Base-by-base conservation (phyloP, 2,113 vertebrate species). In the Cyphomyrus plagiostoma region DNA sequence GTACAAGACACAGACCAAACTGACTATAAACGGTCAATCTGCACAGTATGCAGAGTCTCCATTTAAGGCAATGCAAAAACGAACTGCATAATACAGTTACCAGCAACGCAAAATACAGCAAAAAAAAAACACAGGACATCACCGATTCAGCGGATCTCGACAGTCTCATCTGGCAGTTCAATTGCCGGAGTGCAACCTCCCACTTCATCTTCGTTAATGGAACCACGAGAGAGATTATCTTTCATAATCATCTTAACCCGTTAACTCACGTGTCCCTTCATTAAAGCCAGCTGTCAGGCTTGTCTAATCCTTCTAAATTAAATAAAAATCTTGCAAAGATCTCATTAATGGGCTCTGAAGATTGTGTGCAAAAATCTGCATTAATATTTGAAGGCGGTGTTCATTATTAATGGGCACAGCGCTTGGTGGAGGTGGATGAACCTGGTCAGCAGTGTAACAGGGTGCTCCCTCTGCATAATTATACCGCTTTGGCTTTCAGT, bases 331-430 rank as follows among this genome's bases (percentile, higher is more conserved):
- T 93, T 92, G 93, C 94, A 92, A 90, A 90, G 87, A 91, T 93
- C 92, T n/a, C 89, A 90, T 92, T 95, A 95, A 95, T 94, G 92
- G 92, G 89, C 91, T 90, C 90, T 88, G 92, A 91, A 95, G 92
- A 95, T 95, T 92, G 93, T 94, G 94, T 93, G 94, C 93, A 94
- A 95, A 95, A 95, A 95, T 95, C 93, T 94, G 92, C 88, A 94
- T 95, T 88, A 94, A 95, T 96, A 94, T 95, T 95, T 95, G 92
- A 94, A 90, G 0, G 89, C 62, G 50, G n/a, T 85, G 91, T 95
- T 88, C 89, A 95, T 94, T 95, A 95, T 95, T 94, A 92, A 95
- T 94, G 90, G 91, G 88, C 82, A 89, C 89, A 10, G 90, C 21
- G 90, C 50, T 91, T 87, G 87, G 39, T 48, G 53, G 3, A 91